Conservation (phyloP, 2,113 vertebrate genomes). For the Peromyscus leucopus region DNA sequence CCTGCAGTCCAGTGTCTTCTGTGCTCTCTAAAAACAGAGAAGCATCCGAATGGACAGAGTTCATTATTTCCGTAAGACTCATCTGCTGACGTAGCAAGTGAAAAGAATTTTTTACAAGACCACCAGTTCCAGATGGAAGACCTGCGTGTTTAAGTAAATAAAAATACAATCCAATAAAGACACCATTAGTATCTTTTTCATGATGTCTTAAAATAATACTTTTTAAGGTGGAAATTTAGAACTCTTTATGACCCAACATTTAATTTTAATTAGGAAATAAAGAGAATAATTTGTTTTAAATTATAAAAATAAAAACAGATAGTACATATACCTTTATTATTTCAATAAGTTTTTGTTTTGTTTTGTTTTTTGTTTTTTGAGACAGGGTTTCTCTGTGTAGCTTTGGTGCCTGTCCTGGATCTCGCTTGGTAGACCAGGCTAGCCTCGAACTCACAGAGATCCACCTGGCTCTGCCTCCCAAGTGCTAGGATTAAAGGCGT, state of each 20-base stretch:
- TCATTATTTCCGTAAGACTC: slow-evolving; percentile 98
- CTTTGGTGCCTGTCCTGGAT: too few relatives aligned
- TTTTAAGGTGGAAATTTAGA: slow-evolving; percentile 13
- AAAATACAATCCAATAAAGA: slow-evolving; percentile 45
- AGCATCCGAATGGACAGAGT: slow-evolving; percentile 91
- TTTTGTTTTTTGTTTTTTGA: too few relatives aligned
- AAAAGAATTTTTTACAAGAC: slow-evolving; percentile 89
- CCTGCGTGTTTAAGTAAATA: slow-evolving; percentile 80
- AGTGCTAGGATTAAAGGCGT: too few relatives aligned
- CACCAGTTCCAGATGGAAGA: slow-evolving; percentile 86
- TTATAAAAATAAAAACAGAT: slow-evolving; percentile 53
- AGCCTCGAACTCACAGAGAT: too few relatives aligned
- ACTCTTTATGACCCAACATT: slow-evolving; percentile 7
- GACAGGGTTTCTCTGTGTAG: too few relatives aligned
- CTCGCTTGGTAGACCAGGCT: too few relatives aligned
- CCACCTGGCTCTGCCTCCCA: too few relatives aligned
- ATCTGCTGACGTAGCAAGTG: slow-evolving; percentile 95
- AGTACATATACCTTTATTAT: slow-evolving; percentile 37
- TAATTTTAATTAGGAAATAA: slow-evolving; percentile 17
- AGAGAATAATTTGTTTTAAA: slow-evolving; percentile 55
- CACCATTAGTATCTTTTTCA: not conserved
- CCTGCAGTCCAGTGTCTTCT: slow-evolving; percentile 97
- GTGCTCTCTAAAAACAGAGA: slow-evolving; percentile 92
- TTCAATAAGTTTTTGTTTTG: not conserved
- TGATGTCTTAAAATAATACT: slow-evolving; percentile 33